Conservation (phyloP, 1,140 invertebrate species). For the Bombus confusus region DNA sequence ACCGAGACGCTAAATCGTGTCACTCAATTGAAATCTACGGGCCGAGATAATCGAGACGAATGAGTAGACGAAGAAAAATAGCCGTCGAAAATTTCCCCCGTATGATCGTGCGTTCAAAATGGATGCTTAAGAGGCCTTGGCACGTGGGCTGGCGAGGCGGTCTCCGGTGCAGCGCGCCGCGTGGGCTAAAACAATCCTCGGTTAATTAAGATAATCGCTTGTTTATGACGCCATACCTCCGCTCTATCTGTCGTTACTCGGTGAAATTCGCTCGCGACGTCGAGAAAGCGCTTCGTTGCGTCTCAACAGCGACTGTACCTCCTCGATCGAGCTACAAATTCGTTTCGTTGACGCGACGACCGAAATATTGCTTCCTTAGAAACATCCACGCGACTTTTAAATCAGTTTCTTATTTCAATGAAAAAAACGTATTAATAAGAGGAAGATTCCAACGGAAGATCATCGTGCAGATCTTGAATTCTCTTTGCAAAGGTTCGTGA, state of each 20-base stretch:
- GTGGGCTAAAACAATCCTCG: conserved; percentile 77
- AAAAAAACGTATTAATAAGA: background rate
- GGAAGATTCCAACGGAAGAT: background rate
- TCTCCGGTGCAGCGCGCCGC: conserved; percentile 62
- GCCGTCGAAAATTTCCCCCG: background rate
- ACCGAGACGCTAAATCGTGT: background rate
- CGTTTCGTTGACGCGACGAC: too few species aligned
- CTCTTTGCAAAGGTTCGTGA: background rate
- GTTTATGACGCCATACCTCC: conserved; percentile 67
- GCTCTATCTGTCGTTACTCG: conserved; percentile 57
- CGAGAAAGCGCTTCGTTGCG: conserved; percentile 45
- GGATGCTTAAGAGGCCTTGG: background rate
- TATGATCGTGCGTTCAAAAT: background rate
- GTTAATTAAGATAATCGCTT: conserved; percentile 79
- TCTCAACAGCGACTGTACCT: background rate
- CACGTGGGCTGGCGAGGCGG: conserved; percentile 55
- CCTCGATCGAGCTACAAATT: too few species aligned
- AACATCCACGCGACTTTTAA: too few species aligned
- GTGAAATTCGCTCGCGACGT: conserved; percentile 62
- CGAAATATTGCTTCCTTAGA: too few species aligned
- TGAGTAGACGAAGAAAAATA: background rate
- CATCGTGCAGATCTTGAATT: background rate
- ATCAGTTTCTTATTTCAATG: background rate
- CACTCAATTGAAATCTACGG: background rate
- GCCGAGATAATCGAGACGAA: background rate